Evolutionary conservation across 1,140 invertebrate species (phyloP).

Genomic region (Bilobella aurantiaca): DNA sequence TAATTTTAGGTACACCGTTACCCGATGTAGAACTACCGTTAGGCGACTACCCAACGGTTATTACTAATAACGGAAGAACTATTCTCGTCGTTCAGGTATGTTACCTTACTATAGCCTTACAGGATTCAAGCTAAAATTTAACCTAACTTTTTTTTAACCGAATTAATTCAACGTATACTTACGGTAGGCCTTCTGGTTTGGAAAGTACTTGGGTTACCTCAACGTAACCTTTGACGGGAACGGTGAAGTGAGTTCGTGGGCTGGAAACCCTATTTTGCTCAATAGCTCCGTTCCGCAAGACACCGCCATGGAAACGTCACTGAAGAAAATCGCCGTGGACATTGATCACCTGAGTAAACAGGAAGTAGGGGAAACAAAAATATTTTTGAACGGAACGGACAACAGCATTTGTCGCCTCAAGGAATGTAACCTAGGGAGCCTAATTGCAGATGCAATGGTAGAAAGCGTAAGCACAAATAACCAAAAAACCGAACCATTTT

Average conservation of each 20-base stretch:
- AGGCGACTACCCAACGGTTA: constrained; percentile 64
- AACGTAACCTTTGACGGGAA: constrained; percentile 57
- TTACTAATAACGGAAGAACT: constrained; percentile 53
- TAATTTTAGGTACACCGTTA: constrained; percentile 40
- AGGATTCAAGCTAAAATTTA: neutral
- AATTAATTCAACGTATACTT: neutral
- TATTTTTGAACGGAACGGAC: constrained; percentile 51
- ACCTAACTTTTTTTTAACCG: neutral
- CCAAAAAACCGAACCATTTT: too few relatives aligned
- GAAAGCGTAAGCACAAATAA: constrained; percentile 42
- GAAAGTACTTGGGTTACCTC: constrained; percentile 78
- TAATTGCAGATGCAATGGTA: constrained; percentile 41
- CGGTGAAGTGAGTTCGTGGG: constrained; percentile 57
- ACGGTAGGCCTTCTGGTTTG: constrained; percentile 64
- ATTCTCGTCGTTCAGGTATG: constrained; percentile 68
- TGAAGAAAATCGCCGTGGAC: constrained; percentile 51
- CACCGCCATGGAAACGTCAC: constrained; percentile 49
- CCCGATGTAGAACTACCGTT: constrained; percentile 57
- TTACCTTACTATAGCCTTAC: neutral
- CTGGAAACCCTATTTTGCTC: constrained; percentile 70
- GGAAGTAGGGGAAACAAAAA: constrained; percentile 53
- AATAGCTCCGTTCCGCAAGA: constrained; percentile 56
- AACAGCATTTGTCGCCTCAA: constrained; percentile 38
- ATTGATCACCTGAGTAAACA: constrained; percentile 46
- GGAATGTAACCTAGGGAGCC: constrained; percentile 45